A percentile compares a stretch with the other conserved stretches of the same genome.
Evolutionary conservation across 2,797 vertebrate species (phyloP).

Genomic region (Nasua narica): DNA sequence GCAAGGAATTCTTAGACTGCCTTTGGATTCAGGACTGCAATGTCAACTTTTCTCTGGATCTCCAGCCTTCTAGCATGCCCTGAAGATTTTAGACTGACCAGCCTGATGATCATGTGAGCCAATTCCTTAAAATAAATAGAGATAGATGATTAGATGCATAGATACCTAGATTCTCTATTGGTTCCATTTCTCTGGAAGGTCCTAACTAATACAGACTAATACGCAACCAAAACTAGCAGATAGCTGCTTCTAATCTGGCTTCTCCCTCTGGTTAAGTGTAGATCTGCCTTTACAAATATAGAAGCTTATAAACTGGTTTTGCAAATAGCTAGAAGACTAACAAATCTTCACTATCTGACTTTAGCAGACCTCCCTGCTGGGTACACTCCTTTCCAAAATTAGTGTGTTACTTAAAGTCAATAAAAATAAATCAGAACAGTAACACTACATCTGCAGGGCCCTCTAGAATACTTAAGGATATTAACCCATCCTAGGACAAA

Average conservation of each 20-base stretch:
- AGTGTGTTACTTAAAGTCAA: background rate
- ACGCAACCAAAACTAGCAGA: background rate
- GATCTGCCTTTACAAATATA: background rate
- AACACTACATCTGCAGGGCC: background rate
- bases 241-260: background rate
- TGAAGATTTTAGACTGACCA: background rate
- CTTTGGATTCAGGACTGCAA: background rate
- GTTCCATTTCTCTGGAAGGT: background rate
- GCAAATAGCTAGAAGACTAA: background rate
- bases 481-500: background rate
- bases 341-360: background rate
- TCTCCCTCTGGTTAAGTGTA: background rate
- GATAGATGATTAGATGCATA: background rate
- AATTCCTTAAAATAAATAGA: background rate
- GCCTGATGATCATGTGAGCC: background rate
- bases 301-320: background rate
- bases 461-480: background rate
- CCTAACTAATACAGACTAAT: background rate
- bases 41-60: background rate
- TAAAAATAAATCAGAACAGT: background rate
- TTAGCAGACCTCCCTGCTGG: background rate
- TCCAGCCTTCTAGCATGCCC: background rate
- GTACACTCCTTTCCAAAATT: background rate
- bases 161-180: background rate
- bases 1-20: background rate